Conservation (phyloP, 1,140 invertebrate genomes). For the Penaeus chinensis region DNA sequence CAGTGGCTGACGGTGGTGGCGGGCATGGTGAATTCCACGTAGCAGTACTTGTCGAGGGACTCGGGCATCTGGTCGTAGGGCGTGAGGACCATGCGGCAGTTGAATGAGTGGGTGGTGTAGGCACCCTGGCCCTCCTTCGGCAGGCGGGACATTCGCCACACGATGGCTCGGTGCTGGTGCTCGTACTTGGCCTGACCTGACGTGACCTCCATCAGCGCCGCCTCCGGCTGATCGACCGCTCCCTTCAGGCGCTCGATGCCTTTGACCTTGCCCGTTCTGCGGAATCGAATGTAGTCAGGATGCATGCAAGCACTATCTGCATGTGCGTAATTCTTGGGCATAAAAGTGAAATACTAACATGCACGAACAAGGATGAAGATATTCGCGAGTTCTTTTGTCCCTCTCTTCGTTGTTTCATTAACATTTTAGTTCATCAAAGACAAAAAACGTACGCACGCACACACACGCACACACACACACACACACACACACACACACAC, state of each 20-base stretch:
- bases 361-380: too few relatives aligned
- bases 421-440: too few relatives aligned
- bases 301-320: not conserved
- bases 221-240: conserved; percentile 88
- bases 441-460: too few relatives aligned
- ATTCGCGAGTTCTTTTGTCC: too few relatives aligned
- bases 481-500: too few relatives aligned
- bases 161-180: conserved; percentile 95
- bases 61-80: conserved; percentile 98
- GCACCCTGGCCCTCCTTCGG: conserved; percentile 98
- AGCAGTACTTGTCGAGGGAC: conserved; percentile 85
- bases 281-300: not conserved
- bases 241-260: conserved; percentile 94
- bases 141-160: conserved; percentile 96
- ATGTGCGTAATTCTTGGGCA: too few relatives aligned
- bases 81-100: conserved; percentile 92
- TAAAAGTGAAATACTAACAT: too few relatives aligned
- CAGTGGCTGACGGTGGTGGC: conserved; percentile 97
- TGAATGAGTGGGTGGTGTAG: conserved; percentile 94
- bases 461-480: too few relatives aligned
- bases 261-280: conserved; percentile 90
- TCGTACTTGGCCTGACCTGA: conserved; percentile 99
- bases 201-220: conserved; percentile 96
- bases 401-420: too few relatives aligned
- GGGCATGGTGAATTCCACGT: conserved; percentile 99